Evolutionary conservation across 2,113 vertebrate species (phyloP).

Genomic region (Colaptes auratus): DNA sequence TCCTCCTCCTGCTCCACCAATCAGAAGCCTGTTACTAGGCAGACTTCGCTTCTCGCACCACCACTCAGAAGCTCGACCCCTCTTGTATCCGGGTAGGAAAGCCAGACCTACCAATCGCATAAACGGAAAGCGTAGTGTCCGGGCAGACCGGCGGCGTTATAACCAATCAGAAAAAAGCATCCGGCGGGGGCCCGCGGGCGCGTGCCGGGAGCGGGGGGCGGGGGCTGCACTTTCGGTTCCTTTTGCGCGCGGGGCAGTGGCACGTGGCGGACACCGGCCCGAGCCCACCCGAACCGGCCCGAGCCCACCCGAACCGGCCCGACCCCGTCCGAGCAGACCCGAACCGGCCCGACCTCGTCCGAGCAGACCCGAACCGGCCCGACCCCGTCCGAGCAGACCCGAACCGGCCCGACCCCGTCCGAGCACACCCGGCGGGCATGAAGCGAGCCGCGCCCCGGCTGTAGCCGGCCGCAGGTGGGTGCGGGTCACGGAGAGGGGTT

Average conservation of each 20-base stretch:
- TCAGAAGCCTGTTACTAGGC: conserved; percentile 32
- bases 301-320: neutral
- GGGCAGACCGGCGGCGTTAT: neutral
- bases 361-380: neutral
- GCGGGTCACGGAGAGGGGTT: neutral
- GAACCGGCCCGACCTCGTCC: neutral
- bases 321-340: neutral
- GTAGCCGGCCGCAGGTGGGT: neutral
- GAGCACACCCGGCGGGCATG: neutral
- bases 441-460: neutral
- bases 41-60: neutral
- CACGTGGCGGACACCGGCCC: neutral
- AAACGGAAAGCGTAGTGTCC: neutral
- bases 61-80: neutral
- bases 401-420: neutral
- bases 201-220: neutral
- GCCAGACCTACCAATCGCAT: neutral
- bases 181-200: neutral
- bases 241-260: neutral
- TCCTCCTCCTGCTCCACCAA: neutral
- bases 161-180: neutral
- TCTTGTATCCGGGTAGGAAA: conserved; percentile 21
- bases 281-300: neutral
- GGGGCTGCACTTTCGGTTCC: conserved; percentile 1
- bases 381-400: neutral